Evolutionary conservation across 2,888 invertebrate genomes (phyloP), one percentile per base, ranked within the genome.

Genomic region (Enoplolaimus lenunculus): DNA sequence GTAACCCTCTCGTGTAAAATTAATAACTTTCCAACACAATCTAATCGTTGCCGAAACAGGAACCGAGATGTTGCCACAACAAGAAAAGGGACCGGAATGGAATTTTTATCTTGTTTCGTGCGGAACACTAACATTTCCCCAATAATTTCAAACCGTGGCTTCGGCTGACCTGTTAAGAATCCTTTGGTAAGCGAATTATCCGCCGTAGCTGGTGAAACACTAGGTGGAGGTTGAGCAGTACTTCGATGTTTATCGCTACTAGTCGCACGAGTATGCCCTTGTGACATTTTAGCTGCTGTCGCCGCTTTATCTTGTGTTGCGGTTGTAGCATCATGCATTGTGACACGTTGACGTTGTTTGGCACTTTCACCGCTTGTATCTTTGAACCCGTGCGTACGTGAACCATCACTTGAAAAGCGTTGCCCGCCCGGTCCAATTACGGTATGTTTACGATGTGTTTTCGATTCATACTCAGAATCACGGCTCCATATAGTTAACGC

Each of bases 401-500:
- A 13, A 13, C 45, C 45, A 21, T 45, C 45, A 21, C 7, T 13
- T 21, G 45, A 45, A 45, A 45, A 45, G 7, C 45, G 45, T 21
- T 45, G 45, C 45, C 45, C 45, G 45, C 21, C 21, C 21, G 45
- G 45, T 45, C 45, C 45, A 21, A 45, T 7, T 13, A 45, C 45
- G 7, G 45, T 45, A 45, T 45, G 45, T 45, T 45, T 45, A 13
- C 45, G 45, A 45, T 45, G 45, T 13, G 45, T 21, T 45, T 29
- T 28, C 33, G 16, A 1, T 62, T 64, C 71, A 69, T 72, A 72
- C 7, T 28, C 31, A 69, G 74, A 75, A 67, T 77, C 75, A 3
- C 71, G 60, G 60, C 76, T 73, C 62, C 77, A 71, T 3, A 69
- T 68, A 1, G 73, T 72, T 31, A 79, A 72, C 29, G 76, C 75